Evolutionary conservation across 2,797 vertebrate genomes (phyloP).

Genomic region (Pygocentrus nattereri): DNA sequence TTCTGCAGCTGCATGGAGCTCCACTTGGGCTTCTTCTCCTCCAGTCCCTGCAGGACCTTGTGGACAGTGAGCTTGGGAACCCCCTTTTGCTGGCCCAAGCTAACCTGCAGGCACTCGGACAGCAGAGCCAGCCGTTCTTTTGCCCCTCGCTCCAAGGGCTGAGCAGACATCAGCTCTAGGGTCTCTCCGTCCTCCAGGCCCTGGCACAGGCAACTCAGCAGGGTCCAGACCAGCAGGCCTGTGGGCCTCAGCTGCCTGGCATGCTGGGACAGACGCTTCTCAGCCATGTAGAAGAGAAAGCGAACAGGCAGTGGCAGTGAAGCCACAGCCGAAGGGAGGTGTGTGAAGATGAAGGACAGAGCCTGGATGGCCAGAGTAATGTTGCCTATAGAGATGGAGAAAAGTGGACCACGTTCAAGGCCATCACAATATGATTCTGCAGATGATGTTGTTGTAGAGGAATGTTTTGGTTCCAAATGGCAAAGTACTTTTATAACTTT

Average conservation of each 20-base stretch:
- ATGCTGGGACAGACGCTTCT: constrained; percentile 90
- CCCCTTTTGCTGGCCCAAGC: constrained; percentile 83
- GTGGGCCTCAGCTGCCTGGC: constrained; percentile 84
- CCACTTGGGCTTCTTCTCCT: constrained; percentile 91
- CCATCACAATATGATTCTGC: too few relatives aligned
- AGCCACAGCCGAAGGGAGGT: constrained; percentile 89
- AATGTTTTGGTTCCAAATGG: too few relatives aligned
- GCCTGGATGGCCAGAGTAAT: constrained; percentile 85
- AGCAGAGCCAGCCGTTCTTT: constrained; percentile 87
- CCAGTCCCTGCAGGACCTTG: constrained; percentile 87
- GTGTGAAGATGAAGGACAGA: constrained; percentile 91
- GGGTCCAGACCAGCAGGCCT: constrained; percentile 89
- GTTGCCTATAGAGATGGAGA: constrained; percentile 74
- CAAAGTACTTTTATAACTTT: too few relatives aligned
- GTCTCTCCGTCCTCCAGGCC: constrained; percentile 87
- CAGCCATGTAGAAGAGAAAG: constrained; percentile 90
- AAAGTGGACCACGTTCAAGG: neutral
- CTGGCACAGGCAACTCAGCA: constrained; percentile 88
- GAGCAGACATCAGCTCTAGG: constrained; percentile 84
- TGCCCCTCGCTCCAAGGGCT: constrained; percentile 83
- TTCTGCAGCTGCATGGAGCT: constrained; percentile 87
- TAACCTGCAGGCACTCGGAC: constrained; percentile 87
- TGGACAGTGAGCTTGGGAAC: constrained; percentile 84
- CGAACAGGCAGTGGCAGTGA: constrained; percentile 91
- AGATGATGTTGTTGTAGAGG: too few relatives aligned